Conservation (phyloP, 2,888 invertebrate genomes). For the Sesia bembeciformis region DNA sequence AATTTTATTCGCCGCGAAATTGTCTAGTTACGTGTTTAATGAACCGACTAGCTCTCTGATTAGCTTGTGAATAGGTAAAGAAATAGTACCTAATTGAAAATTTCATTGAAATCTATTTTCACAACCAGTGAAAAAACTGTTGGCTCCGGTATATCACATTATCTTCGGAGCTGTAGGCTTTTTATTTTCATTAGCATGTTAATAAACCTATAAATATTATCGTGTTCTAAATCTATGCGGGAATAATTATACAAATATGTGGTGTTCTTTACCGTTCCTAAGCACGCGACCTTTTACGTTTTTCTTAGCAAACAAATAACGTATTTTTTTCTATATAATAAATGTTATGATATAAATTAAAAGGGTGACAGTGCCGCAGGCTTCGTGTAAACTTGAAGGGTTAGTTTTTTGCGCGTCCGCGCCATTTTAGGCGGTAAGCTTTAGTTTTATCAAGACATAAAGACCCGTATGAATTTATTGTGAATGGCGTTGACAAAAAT, state of each 20-base stretch:
- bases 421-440: slow-evolving; percentile 61
- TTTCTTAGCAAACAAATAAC: too few relatives aligned
- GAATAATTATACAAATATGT: slow-evolving; percentile 25
- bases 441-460: slow-evolving; percentile 73
- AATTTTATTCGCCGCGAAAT: not conserved
- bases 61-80: too few relatives aligned
- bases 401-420: slow-evolving; percentile 34
- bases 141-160: too few relatives aligned
- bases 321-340: too few relatives aligned
- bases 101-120: too few relatives aligned
- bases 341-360: not conserved
- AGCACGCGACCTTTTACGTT: slow-evolving; percentile 13
- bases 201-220: slow-evolving; percentile 33
- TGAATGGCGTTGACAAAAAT: slow-evolving; percentile 73
- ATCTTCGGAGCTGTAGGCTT: not conserved
- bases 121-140: too few relatives aligned
- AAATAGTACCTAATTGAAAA: too few relatives aligned
- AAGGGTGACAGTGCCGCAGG: not conserved
- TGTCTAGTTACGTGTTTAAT: not conserved
- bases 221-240: slow-evolving; percentile 18
- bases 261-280: slow-evolving; percentile 12
- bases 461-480: slow-evolving; percentile 67
- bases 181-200: slow-evolving; percentile 18
- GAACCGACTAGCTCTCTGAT: too few relatives aligned
- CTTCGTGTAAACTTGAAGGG: slow-evolving; percentile 29